Base-by-base conservation (phyloP, 1,140 invertebrate genomes). In the Hermetia illucens region DNA sequence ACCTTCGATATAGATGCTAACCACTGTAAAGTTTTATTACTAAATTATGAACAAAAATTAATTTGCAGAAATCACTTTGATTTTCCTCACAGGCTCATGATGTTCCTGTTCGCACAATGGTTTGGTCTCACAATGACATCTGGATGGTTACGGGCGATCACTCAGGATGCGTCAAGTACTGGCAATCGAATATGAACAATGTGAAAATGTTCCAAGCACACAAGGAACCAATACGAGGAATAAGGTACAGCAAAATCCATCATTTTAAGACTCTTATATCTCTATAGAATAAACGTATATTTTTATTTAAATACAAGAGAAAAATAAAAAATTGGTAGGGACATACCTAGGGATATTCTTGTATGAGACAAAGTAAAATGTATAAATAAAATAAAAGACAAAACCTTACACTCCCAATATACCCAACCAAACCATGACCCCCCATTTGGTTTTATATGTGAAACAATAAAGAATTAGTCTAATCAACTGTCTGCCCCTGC, bases 151-250 rank as follows among this genome's bases (percentile, higher is more conserved):
- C 95, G 1, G 96, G 89, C 9, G 96, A 99, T 68, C 92, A 98
- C 60, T 81, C 82, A 32, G 96, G 96, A 21, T 98, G 90, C 60
- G 90, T 99, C 30, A 99, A 99, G 58, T 99, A 99, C 69, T 99
- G 96, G 96, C 96, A 99, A 72, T 93, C 91, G 47, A 99, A 99
- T 67, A 99, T 99, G 95, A 99, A 99, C 70, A 99, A 99, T 69
- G 96, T 99, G 15, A 98, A 98, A 75, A 97, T 98, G 91, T 99
- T 94, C 73, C 94, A 98, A 70, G 96, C 93, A 21, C 96, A 99
- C 66, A 98, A 98, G 77, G 96, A 99, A 74, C 85, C 96, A 43
- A 83, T 99, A 51, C 77, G 96, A 63, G 94, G 92, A 66, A 85
- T 98, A 70, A 92, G 87, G 88, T 94, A 82, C 71, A 70, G 63